phyloP scores from a whole-genome alignment of 92 coral and sea anemone genomes.

The Hydrozoanthus gracilis region DNA sequence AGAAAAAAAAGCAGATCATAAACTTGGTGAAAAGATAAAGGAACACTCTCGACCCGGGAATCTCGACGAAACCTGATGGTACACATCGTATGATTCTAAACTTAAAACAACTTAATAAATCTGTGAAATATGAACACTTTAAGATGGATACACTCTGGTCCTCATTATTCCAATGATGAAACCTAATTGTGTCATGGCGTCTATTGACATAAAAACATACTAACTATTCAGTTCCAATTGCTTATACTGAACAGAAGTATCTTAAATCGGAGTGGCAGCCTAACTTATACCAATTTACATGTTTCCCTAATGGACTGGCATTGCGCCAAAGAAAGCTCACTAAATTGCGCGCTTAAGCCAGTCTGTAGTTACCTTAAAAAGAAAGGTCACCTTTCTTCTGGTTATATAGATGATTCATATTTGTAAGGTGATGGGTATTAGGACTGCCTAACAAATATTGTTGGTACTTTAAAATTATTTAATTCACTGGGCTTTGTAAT shows the following conservation, averaged over 20 bases:
- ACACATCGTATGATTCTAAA: too few relatives aligned
- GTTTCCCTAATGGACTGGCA: too few relatives aligned
- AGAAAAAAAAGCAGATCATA: conserved; percentile 22
- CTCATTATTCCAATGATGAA: too few relatives aligned
- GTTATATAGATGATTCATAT: conserved; percentile 11
- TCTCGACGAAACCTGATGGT: too few relatives aligned
- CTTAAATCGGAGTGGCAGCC: neutral
- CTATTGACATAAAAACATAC: neutral
- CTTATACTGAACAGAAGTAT: neutral
- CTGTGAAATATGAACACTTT: too few relatives aligned
- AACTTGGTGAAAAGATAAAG: conserved; percentile 23
- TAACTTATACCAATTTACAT: neutral
- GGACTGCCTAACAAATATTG: neutral
- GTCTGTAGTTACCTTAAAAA: neutral
- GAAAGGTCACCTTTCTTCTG: conserved; percentile 15
- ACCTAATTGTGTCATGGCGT: too few relatives aligned
- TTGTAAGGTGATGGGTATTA: neutral
- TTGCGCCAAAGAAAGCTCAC: neutral
- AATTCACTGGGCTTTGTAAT: neutral
- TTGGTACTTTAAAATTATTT: neutral
- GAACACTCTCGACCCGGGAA: conserved; percentile 48
- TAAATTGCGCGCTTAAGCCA: too few relatives aligned
- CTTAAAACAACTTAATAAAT: too few relatives aligned
- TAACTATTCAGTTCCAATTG: conserved; percentile 15
- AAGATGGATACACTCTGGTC: too few relatives aligned